These are phyloP conservation scores for Teleogryllus oceanicus DNA, from an alignment of 2,888 invertebrate genomes.

Conservation along the genomic window DNA sequence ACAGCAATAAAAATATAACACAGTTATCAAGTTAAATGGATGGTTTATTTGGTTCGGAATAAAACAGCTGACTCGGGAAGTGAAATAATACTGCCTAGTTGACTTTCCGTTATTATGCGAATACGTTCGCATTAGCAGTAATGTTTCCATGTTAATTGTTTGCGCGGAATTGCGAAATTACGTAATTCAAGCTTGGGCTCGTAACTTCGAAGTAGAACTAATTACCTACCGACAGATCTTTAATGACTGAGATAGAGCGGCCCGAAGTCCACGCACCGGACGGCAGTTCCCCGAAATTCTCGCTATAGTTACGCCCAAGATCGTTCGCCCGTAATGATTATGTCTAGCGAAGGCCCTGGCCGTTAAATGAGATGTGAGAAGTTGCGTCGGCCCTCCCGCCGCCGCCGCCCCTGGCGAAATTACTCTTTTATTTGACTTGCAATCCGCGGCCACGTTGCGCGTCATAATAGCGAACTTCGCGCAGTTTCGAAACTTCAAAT, in stretches of 20 bases:
- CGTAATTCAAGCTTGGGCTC: not conserved
- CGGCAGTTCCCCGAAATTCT: conserved; percentile 2
- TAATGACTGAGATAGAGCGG: not conserved
- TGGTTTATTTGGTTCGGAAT: no score
- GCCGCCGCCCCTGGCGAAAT: not conserved
- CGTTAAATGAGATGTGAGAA: not conserved
- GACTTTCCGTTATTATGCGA: no score
- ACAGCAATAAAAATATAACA: no score
- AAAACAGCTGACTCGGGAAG: no score
- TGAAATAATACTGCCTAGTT: no score
- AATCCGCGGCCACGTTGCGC: not conserved
- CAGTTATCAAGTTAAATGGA: no score
- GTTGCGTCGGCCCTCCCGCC: not conserved
- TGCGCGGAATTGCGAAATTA: not conserved
- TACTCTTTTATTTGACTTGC: conserved; percentile 4
- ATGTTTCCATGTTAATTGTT: no score
- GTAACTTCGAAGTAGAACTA: not conserved
- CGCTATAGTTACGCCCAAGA: not conserved
- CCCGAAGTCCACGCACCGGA: not conserved
- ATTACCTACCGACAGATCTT: not conserved
- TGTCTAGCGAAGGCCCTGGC: not conserved
- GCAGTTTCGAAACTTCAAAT: not conserved
- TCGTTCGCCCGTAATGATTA: not conserved
- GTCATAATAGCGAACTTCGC: not conserved
- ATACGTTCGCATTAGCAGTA: no score